Conservation (phyloP, 2,113 vertebrate species). For the Eulacestoma nigropectus region DNA sequence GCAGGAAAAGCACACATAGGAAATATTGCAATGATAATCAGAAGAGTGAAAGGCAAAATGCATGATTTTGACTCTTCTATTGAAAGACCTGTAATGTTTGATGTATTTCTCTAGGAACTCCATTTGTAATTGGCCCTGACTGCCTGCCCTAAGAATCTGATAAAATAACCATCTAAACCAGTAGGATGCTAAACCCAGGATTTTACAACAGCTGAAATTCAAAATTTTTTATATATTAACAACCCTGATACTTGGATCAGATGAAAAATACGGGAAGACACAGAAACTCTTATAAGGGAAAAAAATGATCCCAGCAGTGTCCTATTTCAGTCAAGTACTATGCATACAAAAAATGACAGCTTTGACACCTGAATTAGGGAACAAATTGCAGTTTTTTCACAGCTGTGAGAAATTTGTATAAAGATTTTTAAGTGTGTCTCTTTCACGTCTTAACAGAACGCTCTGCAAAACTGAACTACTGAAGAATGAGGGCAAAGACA, state of each 20-base stretch:
- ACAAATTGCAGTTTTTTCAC: neutral
- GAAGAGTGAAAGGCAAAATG: neutral
- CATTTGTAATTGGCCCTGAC: neutral
- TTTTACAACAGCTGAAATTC: neutral
- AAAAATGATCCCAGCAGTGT: neutral
- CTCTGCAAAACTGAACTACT: neutral
- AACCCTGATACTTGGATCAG: neutral
- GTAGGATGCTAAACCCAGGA: neutral
- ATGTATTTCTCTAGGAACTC: neutral
- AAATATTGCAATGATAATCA: neutral
- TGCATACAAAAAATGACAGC: neutral
- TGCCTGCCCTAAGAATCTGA: neutral
- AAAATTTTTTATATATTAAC: neutral
- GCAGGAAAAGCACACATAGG: neutral
- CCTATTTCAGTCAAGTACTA: neutral
- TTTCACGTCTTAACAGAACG: neutral
- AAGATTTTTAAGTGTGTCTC: neutral
- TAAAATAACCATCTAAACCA: neutral
- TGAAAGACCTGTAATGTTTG: neutral
- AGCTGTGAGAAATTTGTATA: neutral
- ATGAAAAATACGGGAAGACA: neutral
- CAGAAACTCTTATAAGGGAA: neutral
- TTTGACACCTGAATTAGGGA: neutral
- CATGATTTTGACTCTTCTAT: neutral
- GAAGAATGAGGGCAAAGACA: neutral